Conservation (phyloP, 2,797 vertebrate species). For the Sparus aurata region DNA sequence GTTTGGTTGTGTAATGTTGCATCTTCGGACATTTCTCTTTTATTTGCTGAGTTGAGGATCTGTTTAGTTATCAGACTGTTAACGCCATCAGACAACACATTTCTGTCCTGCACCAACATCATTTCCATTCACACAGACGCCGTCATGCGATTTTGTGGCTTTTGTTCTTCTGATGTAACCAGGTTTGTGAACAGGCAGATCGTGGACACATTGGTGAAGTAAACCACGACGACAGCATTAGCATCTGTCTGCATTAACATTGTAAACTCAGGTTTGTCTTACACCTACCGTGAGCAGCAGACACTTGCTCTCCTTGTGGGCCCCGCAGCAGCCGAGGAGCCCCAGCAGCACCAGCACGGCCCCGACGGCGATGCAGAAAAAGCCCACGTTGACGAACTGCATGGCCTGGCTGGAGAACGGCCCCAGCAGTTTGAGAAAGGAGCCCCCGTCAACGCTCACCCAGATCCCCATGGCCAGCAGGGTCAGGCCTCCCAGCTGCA, state of each 20-base stretch:
- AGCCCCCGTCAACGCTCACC: constrained; percentile 85
- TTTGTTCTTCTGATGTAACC: background rate
- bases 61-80: too few species aligned
- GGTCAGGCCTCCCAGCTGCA: constrained; percentile 84
- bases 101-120: too few species aligned
- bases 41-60: too few species aligned
- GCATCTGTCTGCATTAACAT: too few species aligned
- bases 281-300: constrained; percentile 89
- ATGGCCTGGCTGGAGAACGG: constrained; percentile 73
- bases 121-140: too few species aligned
- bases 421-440: constrained; percentile 86
- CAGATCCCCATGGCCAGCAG: constrained; percentile 91
- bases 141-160: too few species aligned
- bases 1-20: too few species aligned
- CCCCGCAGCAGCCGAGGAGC: constrained; percentile 89
- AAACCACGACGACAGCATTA: background rate
- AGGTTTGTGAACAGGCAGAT: background rate
- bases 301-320: constrained; percentile 91
- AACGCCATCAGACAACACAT: too few species aligned
- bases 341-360: constrained; percentile 86
- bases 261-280: too few species aligned
- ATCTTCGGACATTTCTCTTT: too few species aligned
- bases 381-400: constrained; percentile 88
- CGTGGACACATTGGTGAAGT: background rate
- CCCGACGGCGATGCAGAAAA: constrained; percentile 89